Evolutionary conservation across 2,797 vertebrate species (phyloP).

Genomic region (Phoxinus dragarum): DNA sequence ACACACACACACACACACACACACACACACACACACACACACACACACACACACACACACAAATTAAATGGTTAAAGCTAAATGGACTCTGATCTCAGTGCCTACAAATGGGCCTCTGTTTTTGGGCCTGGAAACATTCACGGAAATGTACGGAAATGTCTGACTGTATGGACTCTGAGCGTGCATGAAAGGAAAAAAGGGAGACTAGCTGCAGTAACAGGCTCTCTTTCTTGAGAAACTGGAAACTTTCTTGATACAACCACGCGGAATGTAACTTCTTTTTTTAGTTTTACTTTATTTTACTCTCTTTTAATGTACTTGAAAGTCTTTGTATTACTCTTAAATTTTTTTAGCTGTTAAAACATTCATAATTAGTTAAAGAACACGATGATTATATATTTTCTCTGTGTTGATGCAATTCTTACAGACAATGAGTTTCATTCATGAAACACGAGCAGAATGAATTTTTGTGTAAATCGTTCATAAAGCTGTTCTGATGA

Average conservation of each 20-base stretch:
- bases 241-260: not conserved
- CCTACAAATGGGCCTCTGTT: slow-evolving; percentile 63
- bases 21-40: not conserved
- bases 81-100: slow-evolving; percentile 60
- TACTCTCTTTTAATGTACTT: not conserved
- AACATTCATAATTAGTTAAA: not conserved
- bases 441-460: no score
- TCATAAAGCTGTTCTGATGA: no score
- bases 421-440: not conserved
- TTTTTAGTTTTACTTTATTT: not conserved
- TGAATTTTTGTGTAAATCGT: no score
- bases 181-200: slow-evolving; percentile 41
- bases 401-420: not conserved
- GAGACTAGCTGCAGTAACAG: slow-evolving; percentile 37
- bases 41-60: not conserved
- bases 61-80: slow-evolving; percentile 41
- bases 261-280: not conserved
- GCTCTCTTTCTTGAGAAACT: slow-evolving; percentile 38
- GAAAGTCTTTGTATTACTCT: not conserved
- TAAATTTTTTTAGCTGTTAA: not conserved
- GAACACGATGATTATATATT: not conserved
- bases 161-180: slow-evolving; percentile 57
- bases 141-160: slow-evolving; percentile 65
- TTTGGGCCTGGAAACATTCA: slow-evolving; percentile 64
- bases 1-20: no score